These are phyloP conservation scores for Notospermus geniculatus DNA, from an alignment of 1,140 invertebrate genomes.

Conservation along the genomic window DNA sequence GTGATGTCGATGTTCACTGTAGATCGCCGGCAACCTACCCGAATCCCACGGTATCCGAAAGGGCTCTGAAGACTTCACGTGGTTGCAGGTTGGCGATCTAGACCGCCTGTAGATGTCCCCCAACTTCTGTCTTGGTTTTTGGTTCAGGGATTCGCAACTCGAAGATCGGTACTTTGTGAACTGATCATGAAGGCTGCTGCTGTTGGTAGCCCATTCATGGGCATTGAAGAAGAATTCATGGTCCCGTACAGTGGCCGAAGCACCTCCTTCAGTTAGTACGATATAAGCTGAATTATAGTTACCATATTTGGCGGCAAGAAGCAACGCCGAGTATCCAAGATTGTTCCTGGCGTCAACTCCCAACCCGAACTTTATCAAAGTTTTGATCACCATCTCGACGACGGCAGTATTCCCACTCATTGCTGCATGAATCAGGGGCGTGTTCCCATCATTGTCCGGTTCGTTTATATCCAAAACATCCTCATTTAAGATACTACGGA, in stretches of 20 bases:
- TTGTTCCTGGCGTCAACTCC: conserved; percentile 44
- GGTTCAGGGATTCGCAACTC: conserved; percentile 11
- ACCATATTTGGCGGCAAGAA: conserved; percentile 45
- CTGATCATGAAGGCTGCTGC: conserved; percentile 18
- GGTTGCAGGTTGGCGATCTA: conserved; percentile 25
- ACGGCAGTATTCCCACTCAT: conserved; percentile 40
- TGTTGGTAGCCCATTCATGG: conserved; percentile 38
- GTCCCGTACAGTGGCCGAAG: conserved; percentile 41
- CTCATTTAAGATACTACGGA: conserved; percentile 34
- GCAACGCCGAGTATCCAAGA: conserved; percentile 45
- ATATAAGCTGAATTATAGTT: conserved; percentile 43
- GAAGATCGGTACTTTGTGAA: background rate
- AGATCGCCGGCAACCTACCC: conserved; percentile 7
- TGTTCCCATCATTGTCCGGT: conserved; percentile 50
- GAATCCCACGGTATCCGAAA: conserved; percentile 11
- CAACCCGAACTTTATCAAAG: conserved; percentile 38
- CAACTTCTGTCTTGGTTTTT: conserved; percentile 9
- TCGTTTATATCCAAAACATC: conserved; percentile 45
- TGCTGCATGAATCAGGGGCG: conserved; percentile 43
- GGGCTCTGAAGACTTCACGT: conserved; percentile 17
- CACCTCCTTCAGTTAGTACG: conserved; percentile 35
- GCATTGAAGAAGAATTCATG: conserved; percentile 43
- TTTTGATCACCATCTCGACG: conserved; percentile 32
- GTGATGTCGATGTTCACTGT: conserved; percentile 11
- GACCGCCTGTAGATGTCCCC: conserved; percentile 33